These are phyloP conservation scores for Tamandua tetradactyla DNA, from an alignment of 2,797 vertebrate genomes.

Conservation along the genomic window DNA sequence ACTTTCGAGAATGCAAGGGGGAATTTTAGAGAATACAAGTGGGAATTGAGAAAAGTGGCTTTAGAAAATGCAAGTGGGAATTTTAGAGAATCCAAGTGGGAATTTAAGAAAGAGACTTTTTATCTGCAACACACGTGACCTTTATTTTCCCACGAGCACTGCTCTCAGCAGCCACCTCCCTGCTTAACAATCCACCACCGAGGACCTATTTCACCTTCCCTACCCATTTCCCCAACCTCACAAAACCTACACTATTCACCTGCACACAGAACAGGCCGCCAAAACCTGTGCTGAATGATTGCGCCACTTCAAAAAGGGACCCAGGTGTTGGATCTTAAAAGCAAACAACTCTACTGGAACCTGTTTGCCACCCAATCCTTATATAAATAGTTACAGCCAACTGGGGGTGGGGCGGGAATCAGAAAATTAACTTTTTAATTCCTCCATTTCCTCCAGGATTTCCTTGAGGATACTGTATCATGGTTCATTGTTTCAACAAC, in stretches of 20 bases:
- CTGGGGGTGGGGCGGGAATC: rapidly evolving
- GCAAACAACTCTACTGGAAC: neutral
- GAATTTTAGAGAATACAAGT: neutral
- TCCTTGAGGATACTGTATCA: neutral
- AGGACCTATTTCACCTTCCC: neutral
- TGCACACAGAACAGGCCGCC: rapidly evolving
- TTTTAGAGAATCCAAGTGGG: neutral
- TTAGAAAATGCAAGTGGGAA: neutral
- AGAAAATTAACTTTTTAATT: neutral
- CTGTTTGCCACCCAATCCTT: too few species aligned
- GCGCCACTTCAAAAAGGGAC: neutral
- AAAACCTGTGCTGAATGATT: rapidly evolving
- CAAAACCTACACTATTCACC: neutral
- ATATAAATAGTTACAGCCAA: neutral
- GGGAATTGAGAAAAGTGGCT: neutral
- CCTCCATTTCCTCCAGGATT: neutral
- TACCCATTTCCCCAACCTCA: neutral
- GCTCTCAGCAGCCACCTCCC: neutral
- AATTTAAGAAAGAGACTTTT: neutral
- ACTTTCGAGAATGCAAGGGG: neutral
- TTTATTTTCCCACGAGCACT: rapidly evolving
- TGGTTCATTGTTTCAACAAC: neutral
- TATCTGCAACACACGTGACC: neutral
- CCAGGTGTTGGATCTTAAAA: rapidly evolving
- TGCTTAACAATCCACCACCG: rapidly evolving